These are phyloP conservation scores for Peribatodes rhomboidaria DNA, from an alignment of 2,888 invertebrate species.

Conservation along the genomic window DNA sequence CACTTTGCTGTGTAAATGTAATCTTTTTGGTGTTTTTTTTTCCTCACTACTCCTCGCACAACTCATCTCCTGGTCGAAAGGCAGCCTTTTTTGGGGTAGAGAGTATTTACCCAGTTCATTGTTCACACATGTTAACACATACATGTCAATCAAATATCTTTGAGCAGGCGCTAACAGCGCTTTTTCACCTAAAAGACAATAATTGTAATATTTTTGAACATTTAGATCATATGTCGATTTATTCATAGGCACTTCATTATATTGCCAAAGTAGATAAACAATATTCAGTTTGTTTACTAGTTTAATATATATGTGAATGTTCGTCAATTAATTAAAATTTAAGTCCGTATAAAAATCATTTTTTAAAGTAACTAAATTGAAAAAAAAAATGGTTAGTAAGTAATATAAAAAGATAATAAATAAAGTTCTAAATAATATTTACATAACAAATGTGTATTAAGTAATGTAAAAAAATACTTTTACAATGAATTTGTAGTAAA, in stretches of 20 bases:
- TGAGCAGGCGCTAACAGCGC: neutral
- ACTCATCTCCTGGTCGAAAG: too few species aligned
- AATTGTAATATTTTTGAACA: constrained; percentile 31
- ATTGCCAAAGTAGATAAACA: constrained; percentile 43
- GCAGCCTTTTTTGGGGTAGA: too few species aligned
- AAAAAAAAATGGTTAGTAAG: constrained; percentile 19
- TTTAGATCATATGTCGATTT: constrained; percentile 36
- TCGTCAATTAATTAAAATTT: constrained; percentile 26
- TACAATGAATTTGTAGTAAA: constrained; percentile 42
- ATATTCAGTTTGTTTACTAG: constrained; percentile 3
- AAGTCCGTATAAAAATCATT: constrained; percentile 25
- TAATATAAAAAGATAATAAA: constrained; percentile 43
- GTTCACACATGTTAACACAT: too few species aligned
- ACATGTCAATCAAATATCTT: neutral
- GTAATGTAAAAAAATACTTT: constrained; percentile 36
- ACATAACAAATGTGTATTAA: constrained; percentile 38
- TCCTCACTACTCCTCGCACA: too few species aligned
- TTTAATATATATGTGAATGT: constrained; percentile 15
- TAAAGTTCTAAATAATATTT: constrained; percentile 43
- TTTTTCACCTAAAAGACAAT: constrained; percentile 13
- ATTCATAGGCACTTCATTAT: constrained; percentile 46
- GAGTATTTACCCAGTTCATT: neutral
- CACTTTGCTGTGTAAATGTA: too few species aligned
- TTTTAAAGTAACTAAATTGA: constrained; percentile 23
- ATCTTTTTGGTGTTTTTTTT: too few species aligned